Evolutionary conservation across 1,140 invertebrate species (phyloP).

Genomic region (Aphelenchoides besseyi): DNA sequence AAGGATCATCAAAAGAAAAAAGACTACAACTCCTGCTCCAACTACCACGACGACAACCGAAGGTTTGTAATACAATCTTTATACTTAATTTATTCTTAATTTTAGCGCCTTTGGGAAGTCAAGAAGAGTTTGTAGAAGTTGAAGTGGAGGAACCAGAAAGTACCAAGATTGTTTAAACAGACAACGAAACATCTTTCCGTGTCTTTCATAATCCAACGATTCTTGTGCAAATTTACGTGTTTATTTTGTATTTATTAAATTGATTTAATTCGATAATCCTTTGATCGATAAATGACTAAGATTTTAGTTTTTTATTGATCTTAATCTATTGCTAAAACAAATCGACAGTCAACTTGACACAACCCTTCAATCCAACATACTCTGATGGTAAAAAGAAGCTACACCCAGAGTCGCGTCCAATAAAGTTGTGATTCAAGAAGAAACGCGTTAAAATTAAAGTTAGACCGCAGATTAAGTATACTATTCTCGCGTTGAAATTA

Average conservation of each 20-base stretch:
- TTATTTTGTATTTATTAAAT: constrained; percentile 1
- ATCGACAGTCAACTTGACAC: too few species aligned
- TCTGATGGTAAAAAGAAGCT: too few species aligned
- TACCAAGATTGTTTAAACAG: not conserved
- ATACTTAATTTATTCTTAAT: not conserved
- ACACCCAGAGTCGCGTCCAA: too few species aligned
- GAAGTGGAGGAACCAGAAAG: not conserved
- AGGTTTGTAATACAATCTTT: not conserved
- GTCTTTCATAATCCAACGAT: not conserved
- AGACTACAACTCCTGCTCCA: constrained; percentile 28
- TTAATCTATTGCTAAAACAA: too few species aligned
- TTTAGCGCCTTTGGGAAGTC: not conserved
- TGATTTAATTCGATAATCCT: not conserved
- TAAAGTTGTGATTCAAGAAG: not conserved
- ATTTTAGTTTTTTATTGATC: too few species aligned
- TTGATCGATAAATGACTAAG: not conserved
- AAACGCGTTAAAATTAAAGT: too few species aligned
- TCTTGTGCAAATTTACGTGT: not conserved
- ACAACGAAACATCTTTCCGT: not conserved
- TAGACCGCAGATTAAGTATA: too few species aligned
- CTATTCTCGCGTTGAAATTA: too few species aligned
- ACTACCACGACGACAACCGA: constrained; percentile 22
- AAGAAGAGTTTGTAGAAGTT: constrained; percentile 8
- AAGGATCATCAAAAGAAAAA: constrained; percentile 24
- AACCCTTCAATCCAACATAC: too few species aligned